A percentile compares a stretch with the other conserved stretches of the same genome.
phyloP scores from a whole-genome alignment of 2,888 invertebrate species.

The Metacarcinus magister region DNA sequence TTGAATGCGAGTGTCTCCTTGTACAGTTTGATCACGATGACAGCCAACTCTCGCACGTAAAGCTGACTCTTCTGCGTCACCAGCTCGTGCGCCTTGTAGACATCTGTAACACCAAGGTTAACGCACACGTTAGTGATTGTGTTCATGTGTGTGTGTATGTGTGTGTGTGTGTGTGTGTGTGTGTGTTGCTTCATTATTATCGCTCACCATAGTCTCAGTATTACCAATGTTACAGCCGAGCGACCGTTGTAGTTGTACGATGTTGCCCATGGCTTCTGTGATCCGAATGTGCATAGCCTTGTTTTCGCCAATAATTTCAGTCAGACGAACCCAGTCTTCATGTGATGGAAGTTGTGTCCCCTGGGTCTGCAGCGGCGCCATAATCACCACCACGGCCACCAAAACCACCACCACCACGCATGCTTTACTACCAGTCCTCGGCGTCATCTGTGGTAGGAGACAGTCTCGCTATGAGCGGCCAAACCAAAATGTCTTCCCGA shows the following conservation, averaged over 20 bases:
- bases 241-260: neutral
- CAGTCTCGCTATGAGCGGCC: too few species aligned
- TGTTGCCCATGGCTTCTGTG: neutral
- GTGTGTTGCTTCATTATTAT: neutral
- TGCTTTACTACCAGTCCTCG: neutral
- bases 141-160: neutral
- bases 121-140: neutral
- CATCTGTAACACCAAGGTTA: neutral
- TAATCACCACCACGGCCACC: neutral
- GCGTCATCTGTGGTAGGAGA: neutral
- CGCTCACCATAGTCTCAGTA: neutral
- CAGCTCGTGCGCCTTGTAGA: neutral
- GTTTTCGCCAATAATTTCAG: neutral
- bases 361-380: neutral
- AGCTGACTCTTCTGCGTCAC: neutral
- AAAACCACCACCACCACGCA: neutral
- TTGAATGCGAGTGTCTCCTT: neutral
- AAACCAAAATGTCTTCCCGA: too few species aligned
- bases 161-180: neutral
- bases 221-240: neutral
- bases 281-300: neutral
- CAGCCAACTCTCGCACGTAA: neutral
- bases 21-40: neutral
- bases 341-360: neutral
- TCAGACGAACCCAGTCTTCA: neutral